Percentiles rank a stretch among this genome's conserved stretches.
Evolutionary conservation across 2,797 vertebrate species (phyloP).

Genomic region (Pachyuromys duprasi): DNA sequence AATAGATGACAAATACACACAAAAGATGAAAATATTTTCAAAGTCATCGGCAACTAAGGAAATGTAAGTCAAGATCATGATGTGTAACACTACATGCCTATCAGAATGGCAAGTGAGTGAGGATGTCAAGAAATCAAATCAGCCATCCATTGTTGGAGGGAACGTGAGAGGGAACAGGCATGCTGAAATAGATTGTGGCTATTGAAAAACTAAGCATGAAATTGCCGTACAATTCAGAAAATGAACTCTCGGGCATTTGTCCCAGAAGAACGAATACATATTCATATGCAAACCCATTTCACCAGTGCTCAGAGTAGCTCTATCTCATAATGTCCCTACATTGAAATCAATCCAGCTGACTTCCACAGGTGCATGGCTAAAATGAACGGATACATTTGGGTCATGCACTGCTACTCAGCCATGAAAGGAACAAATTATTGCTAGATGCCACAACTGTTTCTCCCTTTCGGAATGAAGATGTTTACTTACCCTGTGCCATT

Average conservation of each 20-base stretch:
- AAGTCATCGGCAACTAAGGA: conserved; percentile 8
- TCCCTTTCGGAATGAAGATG: neutral
- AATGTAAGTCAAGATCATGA: conserved; percentile 11
- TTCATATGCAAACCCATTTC: conserved; percentile 16
- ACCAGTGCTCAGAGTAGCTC: neutral
- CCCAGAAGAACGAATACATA: conserved; percentile 43
- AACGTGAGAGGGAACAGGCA: conserved; percentile 24
- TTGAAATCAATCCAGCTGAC: conserved; percentile 30
- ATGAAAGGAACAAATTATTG: conserved; percentile 45
- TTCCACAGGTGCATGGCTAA: conserved; percentile 42
- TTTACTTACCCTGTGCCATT: neutral
- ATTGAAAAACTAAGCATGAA: conserved; percentile 54
- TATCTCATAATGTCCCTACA: neutral
- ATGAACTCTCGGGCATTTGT: conserved; percentile 35
- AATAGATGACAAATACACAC: conserved; percentile 20
- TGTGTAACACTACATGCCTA: neutral
- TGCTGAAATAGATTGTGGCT: neutral
- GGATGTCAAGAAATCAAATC: conserved; percentile 24
- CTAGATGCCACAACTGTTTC: neutral
- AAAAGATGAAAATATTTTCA: conserved; percentile 39
- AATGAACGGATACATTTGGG: conserved; percentile 31
- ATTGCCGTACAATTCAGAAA: conserved; percentile 37
- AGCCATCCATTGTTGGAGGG: neutral
- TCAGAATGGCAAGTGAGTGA: neutral
- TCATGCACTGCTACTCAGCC: conserved; percentile 8